Evolutionary conservation across 2,113 vertebrate genomes (phyloP).

Genomic region (Colossoma macropomum): DNA sequence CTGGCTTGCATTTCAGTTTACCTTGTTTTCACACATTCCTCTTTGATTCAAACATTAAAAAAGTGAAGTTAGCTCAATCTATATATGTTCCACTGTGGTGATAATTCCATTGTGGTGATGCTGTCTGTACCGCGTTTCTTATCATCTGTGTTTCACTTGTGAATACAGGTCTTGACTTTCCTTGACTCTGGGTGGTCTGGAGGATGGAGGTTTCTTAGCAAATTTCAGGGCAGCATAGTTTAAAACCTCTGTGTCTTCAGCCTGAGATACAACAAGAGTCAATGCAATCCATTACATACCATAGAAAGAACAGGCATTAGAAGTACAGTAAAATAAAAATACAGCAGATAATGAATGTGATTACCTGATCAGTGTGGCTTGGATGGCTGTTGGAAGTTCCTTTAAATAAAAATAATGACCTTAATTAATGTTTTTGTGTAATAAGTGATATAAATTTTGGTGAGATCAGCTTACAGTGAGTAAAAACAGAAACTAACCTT

Average conservation of each 20-base stretch:
- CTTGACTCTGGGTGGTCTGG: background rate
- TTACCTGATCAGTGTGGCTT: constrained; percentile 6
- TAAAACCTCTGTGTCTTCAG: background rate
- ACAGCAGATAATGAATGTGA: background rate
- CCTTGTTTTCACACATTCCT: too few relatives aligned
- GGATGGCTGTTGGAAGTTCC: background rate
- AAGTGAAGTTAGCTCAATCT: too few relatives aligned
- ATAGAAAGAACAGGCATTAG: too few relatives aligned
- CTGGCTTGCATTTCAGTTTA: too few relatives aligned
- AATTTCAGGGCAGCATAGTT: too few relatives aligned
- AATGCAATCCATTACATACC: background rate
- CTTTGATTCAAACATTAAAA: too few relatives aligned
- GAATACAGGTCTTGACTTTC: background rate
- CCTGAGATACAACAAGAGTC: background rate
- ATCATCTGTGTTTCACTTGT: background rate
- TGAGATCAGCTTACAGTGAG: background rate
- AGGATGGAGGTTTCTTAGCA: constrained; percentile 2
- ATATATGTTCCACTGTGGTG: too few relatives aligned
- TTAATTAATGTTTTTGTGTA: background rate
- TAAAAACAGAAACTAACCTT: constrained; percentile 7
- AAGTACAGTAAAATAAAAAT: background rate
- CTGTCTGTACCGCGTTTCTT: background rate
- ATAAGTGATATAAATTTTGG: background rate
- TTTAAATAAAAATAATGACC: background rate
- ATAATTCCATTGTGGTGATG: too few relatives aligned